Percentiles rank a stretch among this genome's conserved stretches.
Conservation (phyloP, 2,113 vertebrate genomes). For the Sander lucioperca region DNA sequence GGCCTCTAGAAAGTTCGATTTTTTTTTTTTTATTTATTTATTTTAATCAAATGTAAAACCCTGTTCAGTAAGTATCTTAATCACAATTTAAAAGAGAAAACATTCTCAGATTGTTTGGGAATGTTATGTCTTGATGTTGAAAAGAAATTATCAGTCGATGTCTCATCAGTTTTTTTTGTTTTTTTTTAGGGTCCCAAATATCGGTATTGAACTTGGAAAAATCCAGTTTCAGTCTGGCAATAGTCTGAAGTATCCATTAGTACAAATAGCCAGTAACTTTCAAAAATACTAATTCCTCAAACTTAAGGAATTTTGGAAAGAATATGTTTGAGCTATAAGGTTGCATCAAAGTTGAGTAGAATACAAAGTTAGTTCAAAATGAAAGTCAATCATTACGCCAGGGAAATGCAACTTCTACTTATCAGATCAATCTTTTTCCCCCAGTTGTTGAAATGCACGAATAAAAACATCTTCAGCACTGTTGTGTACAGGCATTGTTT, state of each 20-base stretch:
- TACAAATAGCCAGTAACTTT: neutral
- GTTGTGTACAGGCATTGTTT: slow-evolving; percentile 8
- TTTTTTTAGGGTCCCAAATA: neutral
- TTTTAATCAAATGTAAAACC: too few relatives aligned
- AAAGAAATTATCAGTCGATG: too few relatives aligned
- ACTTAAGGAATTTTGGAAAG: neutral
- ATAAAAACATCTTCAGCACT: too few relatives aligned
- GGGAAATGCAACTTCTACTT: neutral
- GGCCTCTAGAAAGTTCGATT: neutral
- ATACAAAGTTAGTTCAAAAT: neutral
- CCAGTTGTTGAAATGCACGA: neutral
- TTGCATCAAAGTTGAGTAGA: neutral
- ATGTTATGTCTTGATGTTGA: neutral
- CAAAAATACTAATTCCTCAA: too few relatives aligned
- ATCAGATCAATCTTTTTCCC: neutral
- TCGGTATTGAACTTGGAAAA: neutral
- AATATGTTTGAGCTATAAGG: neutral
- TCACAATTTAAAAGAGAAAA: too few relatives aligned
- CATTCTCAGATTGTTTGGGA: too few relatives aligned
- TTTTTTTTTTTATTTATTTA: too few relatives aligned
- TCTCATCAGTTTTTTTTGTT: too few relatives aligned
- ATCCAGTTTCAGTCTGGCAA: neutral
- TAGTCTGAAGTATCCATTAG: neutral
- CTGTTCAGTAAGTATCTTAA: too few relatives aligned
- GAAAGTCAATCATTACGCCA: neutral